These are phyloP conservation scores for Salvelinus alpinus DNA, from an alignment of 2,113 vertebrate species.

Conservation along the genomic window DNA sequence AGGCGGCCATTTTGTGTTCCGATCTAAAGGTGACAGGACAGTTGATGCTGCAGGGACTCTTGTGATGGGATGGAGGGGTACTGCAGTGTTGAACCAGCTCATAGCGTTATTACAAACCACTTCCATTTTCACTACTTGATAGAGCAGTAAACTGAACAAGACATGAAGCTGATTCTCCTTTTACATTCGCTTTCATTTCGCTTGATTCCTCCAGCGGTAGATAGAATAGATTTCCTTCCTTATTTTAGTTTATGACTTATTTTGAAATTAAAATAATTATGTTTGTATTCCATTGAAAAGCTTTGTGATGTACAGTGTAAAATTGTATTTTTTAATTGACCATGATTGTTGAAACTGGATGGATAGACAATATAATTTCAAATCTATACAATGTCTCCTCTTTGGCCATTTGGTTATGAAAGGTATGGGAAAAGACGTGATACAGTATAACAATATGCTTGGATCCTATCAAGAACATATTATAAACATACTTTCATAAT, in stretches of 20 bases:
- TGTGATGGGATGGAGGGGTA: conserved; percentile 35
- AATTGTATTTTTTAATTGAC: conserved; percentile 58
- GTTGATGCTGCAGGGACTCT: conserved; percentile 43
- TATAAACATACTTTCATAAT: conserved; percentile 38
- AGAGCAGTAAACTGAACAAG: conserved; percentile 48
- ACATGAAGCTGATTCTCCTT: conserved; percentile 51
- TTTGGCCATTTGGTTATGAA: conserved; percentile 54
- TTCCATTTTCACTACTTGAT: conserved; percentile 30
- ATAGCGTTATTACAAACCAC: conserved; percentile 20
- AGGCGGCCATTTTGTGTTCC: conserved; percentile 51
- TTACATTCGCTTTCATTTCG: conserved; percentile 44
- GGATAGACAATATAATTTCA: conserved; percentile 59
- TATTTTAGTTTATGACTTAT: conserved; percentile 43
- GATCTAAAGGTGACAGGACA: conserved; percentile 41
- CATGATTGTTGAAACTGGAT: conserved; percentile 63
- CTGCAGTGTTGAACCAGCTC: conserved; percentile 18
- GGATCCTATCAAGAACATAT: conserved; percentile 39
- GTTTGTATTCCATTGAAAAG: conserved; percentile 59
- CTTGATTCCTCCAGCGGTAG: conserved; percentile 61
- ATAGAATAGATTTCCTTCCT: conserved; percentile 54
- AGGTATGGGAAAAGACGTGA: conserved; percentile 36
- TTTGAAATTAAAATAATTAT: conserved; percentile 23
- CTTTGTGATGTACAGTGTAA: conserved; percentile 74
- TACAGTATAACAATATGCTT: conserved; percentile 39
- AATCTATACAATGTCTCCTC: conserved; percentile 57